Base-by-base conservation (phyloP, 2,113 vertebrate genomes). In the Pedionomus torquatus region DNA sequence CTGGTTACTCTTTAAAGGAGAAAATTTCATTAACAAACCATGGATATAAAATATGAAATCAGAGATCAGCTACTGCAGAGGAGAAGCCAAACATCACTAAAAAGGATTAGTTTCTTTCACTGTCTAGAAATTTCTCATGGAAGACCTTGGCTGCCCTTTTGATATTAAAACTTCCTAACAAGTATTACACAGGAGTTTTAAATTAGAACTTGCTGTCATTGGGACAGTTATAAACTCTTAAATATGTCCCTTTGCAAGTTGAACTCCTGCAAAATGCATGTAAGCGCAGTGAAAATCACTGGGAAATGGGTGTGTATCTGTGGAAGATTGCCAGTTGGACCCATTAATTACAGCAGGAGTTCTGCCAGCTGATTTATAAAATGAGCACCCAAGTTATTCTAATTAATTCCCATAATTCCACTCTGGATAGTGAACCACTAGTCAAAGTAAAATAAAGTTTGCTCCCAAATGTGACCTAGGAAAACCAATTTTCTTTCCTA, bases 151-250 rank as follows among this genome's bases (percentile, higher is more conserved):
- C 98, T 98, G 98, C 97, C 98, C 98, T 98, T 98, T 98, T 97
- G 97, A 98, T 98, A 98, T 98, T 98, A 98, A 98, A 98, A 98
- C 97, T 98, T 98, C 97, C 98, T 98, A 98, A 98, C 97, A 98
- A 98, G 98, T 98, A 98, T 98, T 98, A 97, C 97, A 98, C 96
- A 97, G 97, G 96, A 97, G 96, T 98, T 98, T 98, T 98, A 98
- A 98, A 98, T 98, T 98, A 98, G 97, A 98, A 97, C 97, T 97
- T 83, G 96, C 98, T 98, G 98, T 98, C 98, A 98, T 92, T 54
- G 78, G 97, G 98, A 98, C 97, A 97, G 98, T 98, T 98, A 97
- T 98, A 98, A 97, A 98, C 97, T 97, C 88, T 98, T 98, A 98
- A 98, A 98, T 97, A 96, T 84, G 97, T 97, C 97, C 94, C 96